These are phyloP conservation scores for Maniola hyperantus DNA, from an alignment of 2,888 invertebrate species.

Conservation along the genomic window DNA sequence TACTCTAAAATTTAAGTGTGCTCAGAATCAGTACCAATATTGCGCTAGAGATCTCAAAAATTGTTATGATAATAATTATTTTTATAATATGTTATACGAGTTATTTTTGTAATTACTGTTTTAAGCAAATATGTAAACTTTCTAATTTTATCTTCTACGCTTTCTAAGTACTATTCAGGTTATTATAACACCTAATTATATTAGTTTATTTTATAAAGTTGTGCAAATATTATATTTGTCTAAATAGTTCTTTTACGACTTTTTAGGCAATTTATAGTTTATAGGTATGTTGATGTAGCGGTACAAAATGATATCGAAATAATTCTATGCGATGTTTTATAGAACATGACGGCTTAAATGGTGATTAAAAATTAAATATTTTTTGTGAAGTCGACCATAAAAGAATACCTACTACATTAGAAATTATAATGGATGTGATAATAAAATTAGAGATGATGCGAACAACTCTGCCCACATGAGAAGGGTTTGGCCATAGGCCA, in stretches of 20 bases:
- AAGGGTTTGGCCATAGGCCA: too few species aligned
- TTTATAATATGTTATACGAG: conserved; percentile 8
- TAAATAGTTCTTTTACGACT: neutral
- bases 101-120: conserved; percentile 13
- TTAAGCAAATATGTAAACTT: conserved; percentile 29
- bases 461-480: too few species aligned
- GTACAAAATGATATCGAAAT: neutral
- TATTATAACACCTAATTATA: conserved; percentile 20
- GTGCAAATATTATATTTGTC: neutral
- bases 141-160: conserved; percentile 33
- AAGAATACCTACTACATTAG: too few species aligned
- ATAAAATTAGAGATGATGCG: too few species aligned
- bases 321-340: too few species aligned
- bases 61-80: conserved; percentile 5
- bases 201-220: neutral
- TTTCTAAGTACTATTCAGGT: conserved; percentile 28
- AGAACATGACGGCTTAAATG: too few species aligned
- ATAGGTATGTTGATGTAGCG: neutral
- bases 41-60: neutral
- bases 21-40: too few species aligned
- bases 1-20: too few species aligned
- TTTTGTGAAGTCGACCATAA: neutral
- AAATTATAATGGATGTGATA: too few species aligned
- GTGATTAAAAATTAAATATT: neutral
- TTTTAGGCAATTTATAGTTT: neutral